These are phyloP conservation scores for Temnopleurus reevesii DNA, from an alignment of 53 echinoderm and acorn worm genomes.

Conservation along the genomic window DNA sequence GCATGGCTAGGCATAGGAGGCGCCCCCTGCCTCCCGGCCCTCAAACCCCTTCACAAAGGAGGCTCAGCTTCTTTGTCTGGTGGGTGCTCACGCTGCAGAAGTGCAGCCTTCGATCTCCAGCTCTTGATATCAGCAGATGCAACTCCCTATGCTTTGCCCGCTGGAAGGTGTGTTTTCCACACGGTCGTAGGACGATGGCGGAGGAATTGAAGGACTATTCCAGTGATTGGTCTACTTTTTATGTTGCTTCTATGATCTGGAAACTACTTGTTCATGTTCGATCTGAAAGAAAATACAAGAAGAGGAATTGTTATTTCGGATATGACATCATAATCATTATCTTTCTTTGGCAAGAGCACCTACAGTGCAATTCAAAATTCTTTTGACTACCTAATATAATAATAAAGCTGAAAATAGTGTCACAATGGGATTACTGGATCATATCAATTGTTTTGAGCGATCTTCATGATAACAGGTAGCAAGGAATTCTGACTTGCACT, in stretches of 20 bases:
- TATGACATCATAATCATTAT: too few species aligned
- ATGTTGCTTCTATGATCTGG: neutral
- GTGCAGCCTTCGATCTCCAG: neutral
- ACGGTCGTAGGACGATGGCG: neutral
- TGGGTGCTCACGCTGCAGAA: neutral
- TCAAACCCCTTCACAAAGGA: neutral
- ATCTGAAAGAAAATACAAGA: neutral
- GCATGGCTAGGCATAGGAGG: slow-evolving; percentile 54
- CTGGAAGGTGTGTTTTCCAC: too few species aligned
- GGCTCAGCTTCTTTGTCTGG: neutral
- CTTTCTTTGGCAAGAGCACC: too few species aligned
- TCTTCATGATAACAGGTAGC: too few species aligned
- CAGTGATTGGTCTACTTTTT: neutral
- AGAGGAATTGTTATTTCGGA: too few species aligned
- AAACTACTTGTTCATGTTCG: neutral
- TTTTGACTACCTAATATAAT: too few species aligned
- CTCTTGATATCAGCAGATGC: neutral
- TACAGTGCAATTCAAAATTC: too few species aligned
- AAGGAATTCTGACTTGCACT: too few species aligned
- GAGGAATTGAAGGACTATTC: neutral
- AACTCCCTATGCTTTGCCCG: neutral
- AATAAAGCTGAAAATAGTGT: too few species aligned
- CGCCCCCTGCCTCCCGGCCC: neutral
- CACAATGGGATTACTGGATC: too few species aligned
- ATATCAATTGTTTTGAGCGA: too few species aligned